Evolutionary conservation across 2,797 vertebrate species (phyloP).

Genomic region (Cottoperca gobio): DNA sequence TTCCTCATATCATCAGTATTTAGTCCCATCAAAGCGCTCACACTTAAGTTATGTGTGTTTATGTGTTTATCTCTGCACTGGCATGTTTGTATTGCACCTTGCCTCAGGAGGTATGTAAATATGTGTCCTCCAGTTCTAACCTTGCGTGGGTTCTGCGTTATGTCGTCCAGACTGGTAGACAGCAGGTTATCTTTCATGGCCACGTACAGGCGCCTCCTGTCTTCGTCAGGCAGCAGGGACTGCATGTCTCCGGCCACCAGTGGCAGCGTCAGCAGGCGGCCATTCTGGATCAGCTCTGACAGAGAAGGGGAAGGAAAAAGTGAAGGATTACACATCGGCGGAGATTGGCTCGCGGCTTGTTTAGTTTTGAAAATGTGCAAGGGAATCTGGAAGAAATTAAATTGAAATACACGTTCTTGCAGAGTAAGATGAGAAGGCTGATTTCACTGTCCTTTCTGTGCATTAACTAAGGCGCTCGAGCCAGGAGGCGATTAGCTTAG

Average conservation of each 20-base stretch:
- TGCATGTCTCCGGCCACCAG: constrained; percentile 83
- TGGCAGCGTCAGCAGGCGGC: constrained; percentile 82
- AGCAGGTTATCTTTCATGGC: constrained; percentile 87
- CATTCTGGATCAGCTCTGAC: constrained; percentile 84
- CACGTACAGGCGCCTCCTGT: constrained; percentile 83
- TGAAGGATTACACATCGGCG: background rate
- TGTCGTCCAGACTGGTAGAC: constrained; percentile 86
- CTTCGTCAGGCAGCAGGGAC: constrained; percentile 84
- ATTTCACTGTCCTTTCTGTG: background rate
- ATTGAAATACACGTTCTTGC: background rate
- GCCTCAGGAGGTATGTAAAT: constrained; percentile 4
- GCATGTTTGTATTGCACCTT: constrained; percentile 2
- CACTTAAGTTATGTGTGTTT: constrained; percentile 9
- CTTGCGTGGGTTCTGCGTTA: constrained; percentile 85
- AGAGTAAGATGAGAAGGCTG: background rate
- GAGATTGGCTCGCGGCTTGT: too few species aligned
- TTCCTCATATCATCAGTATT: constrained; percentile 21
- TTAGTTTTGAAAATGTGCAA: background rate
- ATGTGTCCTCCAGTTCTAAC: constrained; percentile 61
- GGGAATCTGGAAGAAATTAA: background rate
- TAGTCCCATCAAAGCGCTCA: constrained; percentile 21
- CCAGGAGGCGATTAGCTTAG: background rate
- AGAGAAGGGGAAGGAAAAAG: background rate
- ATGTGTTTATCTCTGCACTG: too few species aligned
- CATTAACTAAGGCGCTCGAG: background rate